phyloP scores from a whole-genome alignment of 2,888 invertebrate genomes.

The Xestia xanthographa region DNA sequence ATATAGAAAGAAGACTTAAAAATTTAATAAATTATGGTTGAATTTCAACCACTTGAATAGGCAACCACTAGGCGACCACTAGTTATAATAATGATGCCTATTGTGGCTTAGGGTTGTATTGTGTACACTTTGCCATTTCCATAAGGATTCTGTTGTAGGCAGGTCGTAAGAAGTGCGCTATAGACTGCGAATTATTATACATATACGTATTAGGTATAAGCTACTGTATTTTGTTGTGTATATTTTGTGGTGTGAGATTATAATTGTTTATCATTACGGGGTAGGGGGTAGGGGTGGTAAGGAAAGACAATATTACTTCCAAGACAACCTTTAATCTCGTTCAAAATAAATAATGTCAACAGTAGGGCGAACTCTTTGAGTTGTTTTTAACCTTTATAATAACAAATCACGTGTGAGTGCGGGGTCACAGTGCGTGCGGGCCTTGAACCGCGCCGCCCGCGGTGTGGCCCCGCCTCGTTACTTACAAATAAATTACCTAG shows the following conservation, averaged over 20 bases:
- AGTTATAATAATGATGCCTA: too few relatives aligned
- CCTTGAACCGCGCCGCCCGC: conserved; percentile 5
- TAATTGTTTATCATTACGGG: neutral
- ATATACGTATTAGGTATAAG: too few relatives aligned
- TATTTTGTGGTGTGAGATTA: neutral
- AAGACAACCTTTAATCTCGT: conserved; percentile 90
- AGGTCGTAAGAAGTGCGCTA: too few relatives aligned
- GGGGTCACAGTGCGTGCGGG: conserved; percentile 29
- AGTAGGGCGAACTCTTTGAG: conserved; percentile 89
- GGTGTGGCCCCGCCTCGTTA: conserved; percentile 45
- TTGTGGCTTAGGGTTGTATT: too few relatives aligned
- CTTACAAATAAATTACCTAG: conserved; percentile 80
- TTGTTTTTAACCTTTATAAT: conserved; percentile 84
- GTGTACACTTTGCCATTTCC: too few relatives aligned
- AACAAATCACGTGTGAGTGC: conserved; percentile 82
- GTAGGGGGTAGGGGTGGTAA: conserved; percentile 35
- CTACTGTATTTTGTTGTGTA: neutral
- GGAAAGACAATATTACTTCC: conserved; percentile 78
- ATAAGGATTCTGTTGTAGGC: too few relatives aligned
- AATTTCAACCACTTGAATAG: too few relatives aligned
- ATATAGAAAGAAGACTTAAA: too few relatives aligned
- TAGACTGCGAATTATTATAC: too few relatives aligned
- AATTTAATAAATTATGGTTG: too few relatives aligned
- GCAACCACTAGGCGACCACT: too few relatives aligned
- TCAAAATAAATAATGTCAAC: conserved; percentile 89